phyloP scores from a whole-genome alignment of 2,888 invertebrate genomes.

The Aromia moschata region DNA sequence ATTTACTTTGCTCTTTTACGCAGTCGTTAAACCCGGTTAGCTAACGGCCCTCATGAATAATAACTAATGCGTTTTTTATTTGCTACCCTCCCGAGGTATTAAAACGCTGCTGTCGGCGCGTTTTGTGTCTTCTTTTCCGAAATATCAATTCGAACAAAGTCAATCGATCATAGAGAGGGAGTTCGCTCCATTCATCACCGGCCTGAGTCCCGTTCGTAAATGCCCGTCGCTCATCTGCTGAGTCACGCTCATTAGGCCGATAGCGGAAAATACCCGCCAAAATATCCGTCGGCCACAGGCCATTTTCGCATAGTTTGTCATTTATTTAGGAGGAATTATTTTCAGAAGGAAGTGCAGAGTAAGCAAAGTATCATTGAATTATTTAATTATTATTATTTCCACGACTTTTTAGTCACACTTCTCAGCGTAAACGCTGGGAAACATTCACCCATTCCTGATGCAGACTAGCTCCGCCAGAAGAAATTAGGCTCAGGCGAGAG shows the following conservation, averaged over 20 bases:
- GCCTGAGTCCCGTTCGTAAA: conserved; percentile 5
- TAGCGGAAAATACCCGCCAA: conserved; percentile 8
- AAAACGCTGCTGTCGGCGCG: neutral
- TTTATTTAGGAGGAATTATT: too few relatives aligned
- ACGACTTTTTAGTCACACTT: too few relatives aligned
- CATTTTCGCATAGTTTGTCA: too few relatives aligned
- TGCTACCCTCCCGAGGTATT: neutral
- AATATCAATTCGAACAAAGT: conserved; percentile 18
- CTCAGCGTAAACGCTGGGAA: too few relatives aligned
- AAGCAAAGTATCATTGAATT: too few relatives aligned
- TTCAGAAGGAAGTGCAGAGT: too few relatives aligned
- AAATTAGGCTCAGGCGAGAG: too few relatives aligned
- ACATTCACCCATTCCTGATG: too few relatives aligned
- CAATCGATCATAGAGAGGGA: conserved; percentile 18
- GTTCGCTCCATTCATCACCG: conserved; percentile 13
- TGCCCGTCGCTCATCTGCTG: conserved; percentile 7
- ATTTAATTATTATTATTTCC: too few relatives aligned
- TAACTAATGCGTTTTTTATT: conserved; percentile 3
- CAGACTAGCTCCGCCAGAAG: too few relatives aligned
- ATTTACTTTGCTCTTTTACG: neutral
- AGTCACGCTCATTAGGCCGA: conserved; percentile 9
- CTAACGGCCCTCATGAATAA: neutral
- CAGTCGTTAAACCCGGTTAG: neutral
- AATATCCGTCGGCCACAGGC: conserved; percentile 7
- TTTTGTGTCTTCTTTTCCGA: conserved; percentile 7